These are phyloP conservation scores for Ochropleura plecta DNA, from an alignment of 2,888 invertebrate genomes.

Conservation along the genomic window DNA sequence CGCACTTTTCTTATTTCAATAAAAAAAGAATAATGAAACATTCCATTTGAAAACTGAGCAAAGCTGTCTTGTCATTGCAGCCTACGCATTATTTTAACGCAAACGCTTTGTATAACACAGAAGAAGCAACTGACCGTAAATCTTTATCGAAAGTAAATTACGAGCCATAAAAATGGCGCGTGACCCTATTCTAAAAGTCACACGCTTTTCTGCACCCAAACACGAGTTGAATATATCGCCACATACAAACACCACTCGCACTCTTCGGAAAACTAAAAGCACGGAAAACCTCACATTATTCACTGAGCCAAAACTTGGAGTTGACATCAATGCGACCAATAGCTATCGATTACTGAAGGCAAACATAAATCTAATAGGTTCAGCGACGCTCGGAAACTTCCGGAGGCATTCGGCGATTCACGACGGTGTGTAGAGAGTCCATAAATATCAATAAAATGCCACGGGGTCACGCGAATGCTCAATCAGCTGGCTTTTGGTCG, in stretches of 20 bases:
- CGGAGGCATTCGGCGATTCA: slow-evolving; percentile 30
- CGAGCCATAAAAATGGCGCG: slow-evolving; percentile 31
- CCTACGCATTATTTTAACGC: background rate
- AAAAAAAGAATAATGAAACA: background rate
- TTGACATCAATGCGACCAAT: slow-evolving; percentile 63
- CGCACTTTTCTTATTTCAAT: too few relatives aligned
- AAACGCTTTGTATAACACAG: slow-evolving; percentile 10
- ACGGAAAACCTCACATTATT: slow-evolving; percentile 54
- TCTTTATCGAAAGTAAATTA: slow-evolving; percentile 35
- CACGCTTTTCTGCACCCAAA: slow-evolving; percentile 31
- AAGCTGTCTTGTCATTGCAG: background rate
- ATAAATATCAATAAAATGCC: slow-evolving; percentile 64
- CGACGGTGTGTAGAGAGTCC: slow-evolving; percentile 44
- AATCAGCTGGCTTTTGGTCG: slow-evolving; percentile 57
- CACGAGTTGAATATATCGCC: slow-evolving; percentile 50
- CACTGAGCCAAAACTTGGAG: slow-evolving; percentile 53
- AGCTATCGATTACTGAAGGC: slow-evolving; percentile 62
- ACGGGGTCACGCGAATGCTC: slow-evolving; percentile 66
- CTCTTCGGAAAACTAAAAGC: slow-evolving; percentile 49
- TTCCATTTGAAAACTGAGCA: background rate
- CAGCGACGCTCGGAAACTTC: slow-evolving; percentile 25
- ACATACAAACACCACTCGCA: slow-evolving; percentile 49
- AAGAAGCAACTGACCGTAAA: slow-evolving; percentile 25
- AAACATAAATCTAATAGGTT: slow-evolving; percentile 53
- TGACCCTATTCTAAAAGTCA: slow-evolving; percentile 43